phyloP scores from a whole-genome alignment of 2,888 invertebrate genomes.

The Eretmocerus hayati region DNA sequence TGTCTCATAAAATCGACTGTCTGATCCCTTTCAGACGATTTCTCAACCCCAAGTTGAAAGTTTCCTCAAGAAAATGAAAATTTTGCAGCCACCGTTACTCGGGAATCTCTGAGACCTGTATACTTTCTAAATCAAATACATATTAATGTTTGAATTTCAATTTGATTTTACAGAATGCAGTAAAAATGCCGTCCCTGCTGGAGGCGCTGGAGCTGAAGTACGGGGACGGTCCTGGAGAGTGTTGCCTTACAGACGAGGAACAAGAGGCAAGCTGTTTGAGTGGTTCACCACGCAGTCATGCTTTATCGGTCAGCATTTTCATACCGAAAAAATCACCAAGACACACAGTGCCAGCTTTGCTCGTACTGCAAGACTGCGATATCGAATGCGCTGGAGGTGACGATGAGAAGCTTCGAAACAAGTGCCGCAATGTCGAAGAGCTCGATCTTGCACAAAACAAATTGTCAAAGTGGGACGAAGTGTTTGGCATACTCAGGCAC shows the following conservation, averaged over 20 bases:
- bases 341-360: constrained; percentile 68
- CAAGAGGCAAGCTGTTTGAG: constrained; percentile 44
- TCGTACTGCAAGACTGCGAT: constrained; percentile 86
- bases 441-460: constrained; percentile 91
- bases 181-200: constrained; percentile 76
- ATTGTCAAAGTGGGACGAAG: constrained; percentile 81
- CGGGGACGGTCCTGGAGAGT: constrained; percentile 57
- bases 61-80: no score
- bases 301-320: constrained; percentile 73
- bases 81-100: no score
- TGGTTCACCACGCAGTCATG: constrained; percentile 34
- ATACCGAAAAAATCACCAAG: constrained; percentile 77
- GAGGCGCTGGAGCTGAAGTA: constrained; percentile 88
- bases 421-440: constrained; percentile 86
- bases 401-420: constrained; percentile 64
- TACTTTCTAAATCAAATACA: no score
- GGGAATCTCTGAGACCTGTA: no score
- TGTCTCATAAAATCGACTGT: no score
- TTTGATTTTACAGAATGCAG: constrained; percentile 32
- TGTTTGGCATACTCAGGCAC: constrained; percentile 78
- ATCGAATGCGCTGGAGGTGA: constrained; percentile 85
- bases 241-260: constrained; percentile 51
- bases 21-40: neutral
- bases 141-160: no score
- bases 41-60: no score